phyloP scores from a whole-genome alignment of 2,888 invertebrate species.

The Perizoma flavofasciatum region DNA sequence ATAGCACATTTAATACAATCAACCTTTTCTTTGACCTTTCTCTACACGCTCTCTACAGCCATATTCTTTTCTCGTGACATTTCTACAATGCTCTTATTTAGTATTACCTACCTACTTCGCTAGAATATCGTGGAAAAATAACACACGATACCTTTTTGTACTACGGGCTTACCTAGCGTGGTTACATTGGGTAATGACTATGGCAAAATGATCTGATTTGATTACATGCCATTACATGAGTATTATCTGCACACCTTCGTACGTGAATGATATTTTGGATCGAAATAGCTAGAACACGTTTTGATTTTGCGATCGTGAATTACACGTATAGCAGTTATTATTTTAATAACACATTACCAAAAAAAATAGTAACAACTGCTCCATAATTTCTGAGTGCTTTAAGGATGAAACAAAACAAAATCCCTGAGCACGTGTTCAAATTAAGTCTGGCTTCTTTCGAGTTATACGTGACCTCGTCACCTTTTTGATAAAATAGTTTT shows the following conservation, averaged over 20 bases:
- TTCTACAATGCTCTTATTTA: too few species aligned
- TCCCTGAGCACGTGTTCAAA: not conserved
- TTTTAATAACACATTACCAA: slow-evolving; percentile 46
- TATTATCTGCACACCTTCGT: slow-evolving; percentile 33
- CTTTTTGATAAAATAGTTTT: too few species aligned
- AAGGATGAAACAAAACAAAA: slow-evolving; percentile 5
- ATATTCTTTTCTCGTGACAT: too few species aligned
- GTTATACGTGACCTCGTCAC: too few species aligned
- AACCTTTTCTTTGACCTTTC: too few species aligned
- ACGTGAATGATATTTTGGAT: slow-evolving; percentile 49
- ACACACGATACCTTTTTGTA: too few species aligned
- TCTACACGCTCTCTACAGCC: too few species aligned
- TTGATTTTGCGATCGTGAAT: slow-evolving; percentile 52
- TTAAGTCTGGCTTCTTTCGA: too few species aligned
- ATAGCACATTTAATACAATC: too few species aligned
- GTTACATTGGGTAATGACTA: slow-evolving; percentile 24
- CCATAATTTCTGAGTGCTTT: not conserved
- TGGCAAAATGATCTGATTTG: slow-evolving; percentile 30
- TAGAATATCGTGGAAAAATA: too few species aligned
- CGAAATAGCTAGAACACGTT: slow-evolving; percentile 40
- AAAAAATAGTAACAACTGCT: slow-evolving; percentile 32
- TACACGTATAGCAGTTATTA: slow-evolving; percentile 58
- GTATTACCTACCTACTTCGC: too few species aligned
- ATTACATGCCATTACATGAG: slow-evolving; percentile 35
- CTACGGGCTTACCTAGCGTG: too few species aligned